phyloP scores from a whole-genome alignment of 2,797 vertebrate genomes.

The Brachymystax lenok region DNA sequence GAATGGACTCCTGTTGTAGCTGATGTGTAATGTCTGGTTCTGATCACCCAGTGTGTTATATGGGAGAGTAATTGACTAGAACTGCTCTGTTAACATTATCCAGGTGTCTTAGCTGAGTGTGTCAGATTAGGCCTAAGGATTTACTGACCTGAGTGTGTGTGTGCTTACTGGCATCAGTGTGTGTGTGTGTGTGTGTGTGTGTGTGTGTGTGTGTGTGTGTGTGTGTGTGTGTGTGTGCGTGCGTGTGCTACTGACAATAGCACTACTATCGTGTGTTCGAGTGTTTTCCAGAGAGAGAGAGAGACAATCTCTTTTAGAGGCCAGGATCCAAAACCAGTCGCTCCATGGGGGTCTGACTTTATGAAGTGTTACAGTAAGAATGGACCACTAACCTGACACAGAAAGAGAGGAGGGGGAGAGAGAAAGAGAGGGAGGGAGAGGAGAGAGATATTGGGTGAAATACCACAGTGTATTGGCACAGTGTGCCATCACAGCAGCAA shows the following conservation, averaged over 20 bases:
- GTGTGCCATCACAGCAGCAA: no score
- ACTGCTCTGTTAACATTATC: no score
- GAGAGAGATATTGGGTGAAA: no score
- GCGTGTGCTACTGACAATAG: background rate
- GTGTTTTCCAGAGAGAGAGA: background rate
- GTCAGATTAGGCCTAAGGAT: no score
- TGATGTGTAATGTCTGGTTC: slow-evolving; percentile 69
- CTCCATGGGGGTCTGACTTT: slow-evolving; percentile 66
- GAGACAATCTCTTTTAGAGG: slow-evolving; percentile 12
- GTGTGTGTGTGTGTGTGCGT: background rate
- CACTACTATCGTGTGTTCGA: slow-evolving; percentile 36
- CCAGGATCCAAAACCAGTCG: slow-evolving; percentile 63
- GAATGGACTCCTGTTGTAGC: slow-evolving; percentile 49
- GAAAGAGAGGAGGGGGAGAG: background rate
- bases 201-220: slow-evolving; percentile 8
- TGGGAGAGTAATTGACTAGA: no score
- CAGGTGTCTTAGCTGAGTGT: no score
- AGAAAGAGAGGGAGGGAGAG: no score
- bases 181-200: slow-evolving; percentile 19
- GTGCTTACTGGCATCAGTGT: no score
- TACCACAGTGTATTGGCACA: no score
- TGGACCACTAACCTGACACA: slow-evolving; percentile 34
- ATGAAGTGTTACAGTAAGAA: slow-evolving; percentile 73
- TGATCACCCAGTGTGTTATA: slow-evolving; percentile 62
- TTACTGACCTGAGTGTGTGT: no score